Evolutionary conservation across 2,888 invertebrate genomes (phyloP), one percentile per base, ranked within the genome.

Genomic region (Drosophila prostipennis): DNA sequence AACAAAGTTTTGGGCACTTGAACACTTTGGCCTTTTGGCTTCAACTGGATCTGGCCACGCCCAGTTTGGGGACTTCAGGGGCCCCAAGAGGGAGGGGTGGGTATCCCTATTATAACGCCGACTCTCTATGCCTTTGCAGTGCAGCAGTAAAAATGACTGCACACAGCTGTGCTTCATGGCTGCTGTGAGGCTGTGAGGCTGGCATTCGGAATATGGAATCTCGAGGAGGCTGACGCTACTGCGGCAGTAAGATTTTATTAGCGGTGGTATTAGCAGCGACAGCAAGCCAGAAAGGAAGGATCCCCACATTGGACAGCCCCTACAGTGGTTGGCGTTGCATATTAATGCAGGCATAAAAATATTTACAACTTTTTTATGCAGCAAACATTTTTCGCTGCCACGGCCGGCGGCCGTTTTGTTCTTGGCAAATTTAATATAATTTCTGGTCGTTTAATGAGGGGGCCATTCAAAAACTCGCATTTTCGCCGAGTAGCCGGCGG

Each of bases 101-200:
- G 19, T 7, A 29, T 29, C 39, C 56, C 19, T 32, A 39, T 58
- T 39, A 57, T 57, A 57, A 26, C 16, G 36, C 37, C 55, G 55
- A 26, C 16, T 58, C 16, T 56, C 53, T 8, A n/a, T 45, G 53
- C 58, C 54, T 42, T 52, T 52, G 54, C 65, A 63, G 48, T 88
- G 84, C 85, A 87, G 89, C 79, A 87, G 85, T 85, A 85, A 85
- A 85, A 89, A 85, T 87, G 82, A 85, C 85, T 85, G 89, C 89
- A 87, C 84, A 87, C 84, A 85, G 84, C 82, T 85, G 84, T 87
- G 87, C 82, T 85, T 85, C 84, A 85, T 85, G 86, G 87, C 85
- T 79, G 32, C 75, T 29, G 29, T 7, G 67, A 70, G 70, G 70
- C 77, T 26, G 6, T 0, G 23, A 6, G 2, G 19, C 19, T 19